Base-by-base conservation (phyloP, 1,140 invertebrate genomes). In the Conus betulinus region DNA sequence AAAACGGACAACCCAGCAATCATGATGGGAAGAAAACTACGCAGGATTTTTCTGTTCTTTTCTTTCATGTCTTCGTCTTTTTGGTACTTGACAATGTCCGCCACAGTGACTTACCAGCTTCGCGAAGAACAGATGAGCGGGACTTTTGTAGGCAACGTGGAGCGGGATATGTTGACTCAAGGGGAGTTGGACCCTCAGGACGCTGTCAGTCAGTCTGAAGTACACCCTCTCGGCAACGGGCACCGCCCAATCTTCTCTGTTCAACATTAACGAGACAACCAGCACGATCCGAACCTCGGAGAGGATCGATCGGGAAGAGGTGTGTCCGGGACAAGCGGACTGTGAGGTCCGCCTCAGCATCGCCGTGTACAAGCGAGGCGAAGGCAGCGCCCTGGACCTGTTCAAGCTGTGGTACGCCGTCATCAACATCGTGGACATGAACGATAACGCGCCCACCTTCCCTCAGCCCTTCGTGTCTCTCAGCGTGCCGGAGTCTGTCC, bases 191-290 rank as follows among this genome's bases (percentile, higher is more conserved):
- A 60, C n/a, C 67, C 81, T 13, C 55, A 74, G 17, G 81, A 84
- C 7, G 74, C 15, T 23, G n/a, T 25, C 51, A 78, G n/a, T 25
- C 51, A 78, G 57, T 51, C 85, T 87, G 0, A 87, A 74, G 85
- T 87, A 78, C 74, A 78, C 52, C 20, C n/a, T 74, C 20, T 63
- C 55, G 23, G 20, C 79, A 15, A 25, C 51, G 5, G 51, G 51
- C 52, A 74, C 53, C 67, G 15, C 52, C 51, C 57, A 57, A 11
- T 17, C 85, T 52, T 78, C 71, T 10, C 71, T 87, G 71, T 98
- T 99, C 93, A 97, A 96, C 91, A 98, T 99, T 85, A 97, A 97
- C 74, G 98, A 99, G 95, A 98, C 99, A 93, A 97, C 97, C 1
- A 98, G 98, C 4, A 96, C 98, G 5, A 97, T 99, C 27, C 96